A percentile compares a stretch with the other conserved stretches of the same genome.
These are phyloP conservation scores for Omphaloscelis lunosa DNA, from an alignment of 2,888 invertebrate species.

Conservation along the genomic window DNA sequence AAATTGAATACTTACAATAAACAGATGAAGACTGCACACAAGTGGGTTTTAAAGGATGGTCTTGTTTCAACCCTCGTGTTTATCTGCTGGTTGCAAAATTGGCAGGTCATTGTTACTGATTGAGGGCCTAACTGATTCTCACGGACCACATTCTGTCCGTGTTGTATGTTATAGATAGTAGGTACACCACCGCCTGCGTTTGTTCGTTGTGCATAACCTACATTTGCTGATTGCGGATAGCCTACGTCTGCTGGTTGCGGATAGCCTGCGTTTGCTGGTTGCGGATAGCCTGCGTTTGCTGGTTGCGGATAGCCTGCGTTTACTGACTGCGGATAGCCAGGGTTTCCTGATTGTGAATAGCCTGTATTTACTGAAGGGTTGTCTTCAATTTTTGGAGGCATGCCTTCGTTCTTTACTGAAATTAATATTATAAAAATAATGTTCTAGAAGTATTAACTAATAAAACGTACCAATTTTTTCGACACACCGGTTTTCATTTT, in stretches of 20 bases:
- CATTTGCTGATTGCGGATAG: background rate
- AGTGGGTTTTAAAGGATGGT: constrained; percentile 88
- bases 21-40: constrained; percentile 88
- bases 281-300: background rate
- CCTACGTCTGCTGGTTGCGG: background rate
- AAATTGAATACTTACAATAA: constrained; percentile 74
- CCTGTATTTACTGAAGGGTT: background rate
- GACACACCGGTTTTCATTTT: too few relatives aligned
- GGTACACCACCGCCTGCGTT: background rate
- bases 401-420: constrained; percentile 16
- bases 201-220: background rate
- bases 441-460: background rate
- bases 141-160: constrained; percentile 24
- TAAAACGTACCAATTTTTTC: background rate
- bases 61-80: constrained; percentile 81
- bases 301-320: background rate
- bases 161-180: background rate
- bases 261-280: background rate
- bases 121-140: constrained; percentile 70
- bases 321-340: background rate
- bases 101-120: constrained; percentile 78
- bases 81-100: constrained; percentile 83
- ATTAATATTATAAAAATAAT: background rate
- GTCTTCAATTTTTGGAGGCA: background rate
- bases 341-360: background rate